Percentiles rank a stretch among this genome's conserved stretches.
Evolutionary conservation across 1,140 invertebrate genomes (phyloP).

Genomic region (Agrilus planipennis): DNA sequence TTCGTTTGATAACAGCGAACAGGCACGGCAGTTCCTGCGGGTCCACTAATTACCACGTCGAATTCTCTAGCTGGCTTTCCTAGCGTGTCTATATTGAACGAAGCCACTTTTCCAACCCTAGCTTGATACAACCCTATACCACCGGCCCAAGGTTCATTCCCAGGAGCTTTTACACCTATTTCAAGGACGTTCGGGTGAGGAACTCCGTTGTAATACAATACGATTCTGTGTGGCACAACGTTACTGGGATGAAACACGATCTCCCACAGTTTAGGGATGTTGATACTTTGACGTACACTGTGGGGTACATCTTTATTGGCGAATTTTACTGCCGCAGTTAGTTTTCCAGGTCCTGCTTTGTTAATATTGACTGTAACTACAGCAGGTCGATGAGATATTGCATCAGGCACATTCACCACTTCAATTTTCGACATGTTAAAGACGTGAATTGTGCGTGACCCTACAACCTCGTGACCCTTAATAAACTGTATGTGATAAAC

Average conservation of each 20-base stretch:
- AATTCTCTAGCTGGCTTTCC: constrained; percentile 78
- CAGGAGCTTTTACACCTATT: constrained; percentile 56
- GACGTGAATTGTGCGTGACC: constrained; percentile 57
- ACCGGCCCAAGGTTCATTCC: constrained; percentile 35
- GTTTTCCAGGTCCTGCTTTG: constrained; percentile 69
- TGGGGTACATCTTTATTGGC: constrained; percentile 70
- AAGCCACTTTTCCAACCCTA: constrained; percentile 62
- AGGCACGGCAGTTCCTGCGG: constrained; percentile 79
- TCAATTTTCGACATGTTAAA: constrained; percentile 75
- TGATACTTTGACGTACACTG: constrained; percentile 54
- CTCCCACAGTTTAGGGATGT: constrained; percentile 58
- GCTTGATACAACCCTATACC: constrained; percentile 66
- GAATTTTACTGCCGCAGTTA: constrained; percentile 65
- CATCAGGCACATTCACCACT: constrained; percentile 37
- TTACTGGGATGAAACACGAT: constrained; percentile 76
- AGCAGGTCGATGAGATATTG: constrained; percentile 71
- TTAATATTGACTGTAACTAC: constrained; percentile 49
- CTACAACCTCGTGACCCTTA: constrained; percentile 29
- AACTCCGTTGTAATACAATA: constrained; percentile 64
- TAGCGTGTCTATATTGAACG: constrained; percentile 80
- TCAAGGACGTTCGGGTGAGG: constrained; percentile 37
- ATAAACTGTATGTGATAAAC: constrained; percentile 28
- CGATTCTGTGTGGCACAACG: constrained; percentile 69
- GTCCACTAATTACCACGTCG: constrained; percentile 80
- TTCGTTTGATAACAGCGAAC: constrained; percentile 92